Evolutionary conservation across 2,888 invertebrate genomes (phyloP), one percentile per base, ranked within the genome.

Genomic region (Caenorhabditis virilis): DNA sequence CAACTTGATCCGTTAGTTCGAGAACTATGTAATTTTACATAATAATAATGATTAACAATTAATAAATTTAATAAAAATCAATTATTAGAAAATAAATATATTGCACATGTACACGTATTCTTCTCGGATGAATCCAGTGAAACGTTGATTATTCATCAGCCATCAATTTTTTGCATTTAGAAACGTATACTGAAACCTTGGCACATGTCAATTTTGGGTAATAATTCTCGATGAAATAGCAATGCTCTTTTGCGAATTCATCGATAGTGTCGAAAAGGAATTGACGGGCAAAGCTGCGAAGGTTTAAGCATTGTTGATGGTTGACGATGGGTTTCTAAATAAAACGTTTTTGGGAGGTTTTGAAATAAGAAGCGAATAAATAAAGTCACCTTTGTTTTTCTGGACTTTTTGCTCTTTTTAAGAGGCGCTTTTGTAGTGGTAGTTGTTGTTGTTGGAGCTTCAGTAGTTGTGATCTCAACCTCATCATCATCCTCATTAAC

Each of bases 1-100:
- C 71, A 74, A 38, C 60, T 80, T 39, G 80, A 80, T 54, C 80
- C 80, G 7, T 56, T 80, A 9, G 62, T 79, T 26, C 55, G 67
- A 36, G 79, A 79, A 47, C 58, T 79, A 1, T 78, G 76, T 58
- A 69, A 54, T 62, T 62, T 62, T 27, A 41, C 51, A 35, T 22
- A 38, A 52, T 25, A 25, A 38, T 49, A 22, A 49, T 61, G 55
- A 61, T 62, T 55, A 46, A 42, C 35, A 33, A 18, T 38, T 30
- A 47, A 51, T 13, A 18, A 27, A 39, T 33, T 20, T 41, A 11
- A 38, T 23, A 48, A 18, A 26, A 18, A 3, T 13, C 39, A 41
- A 27, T n/a, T 15, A 4, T 43, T 45, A 13, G 9, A 23, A 42
- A 42, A 42, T n/a, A 36, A 36, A 42, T 23, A 13, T 11, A 42